Percentiles rank a stretch among this genome's conserved stretches.
Evolutionary conservation across 2,888 invertebrate species (phyloP).

Genomic region (Nymphalis urticae): DNA sequence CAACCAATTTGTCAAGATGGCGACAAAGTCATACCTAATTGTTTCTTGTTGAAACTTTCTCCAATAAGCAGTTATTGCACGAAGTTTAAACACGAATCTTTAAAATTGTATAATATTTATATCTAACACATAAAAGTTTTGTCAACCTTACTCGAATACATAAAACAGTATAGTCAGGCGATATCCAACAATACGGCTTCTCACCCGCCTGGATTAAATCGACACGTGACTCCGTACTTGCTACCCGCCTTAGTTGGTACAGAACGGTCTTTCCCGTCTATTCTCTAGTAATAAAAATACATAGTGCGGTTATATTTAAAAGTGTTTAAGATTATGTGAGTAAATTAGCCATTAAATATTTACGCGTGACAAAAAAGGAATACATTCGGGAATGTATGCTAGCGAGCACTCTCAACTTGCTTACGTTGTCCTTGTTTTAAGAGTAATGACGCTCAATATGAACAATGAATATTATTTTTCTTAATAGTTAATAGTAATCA

Average conservation of each 20-base stretch:
- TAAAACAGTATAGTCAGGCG: conserved; percentile 6
- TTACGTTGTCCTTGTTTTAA: too few relatives aligned
- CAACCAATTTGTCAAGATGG: background rate
- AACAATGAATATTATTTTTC: too few relatives aligned
- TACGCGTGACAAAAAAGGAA: too few relatives aligned
- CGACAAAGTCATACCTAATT: background rate
- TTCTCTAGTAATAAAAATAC: too few relatives aligned
- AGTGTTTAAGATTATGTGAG: background rate
- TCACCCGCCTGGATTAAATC: conserved; percentile 17
- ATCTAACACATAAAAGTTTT: conserved; percentile 6
- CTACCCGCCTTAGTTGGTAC: conserved; percentile 15
- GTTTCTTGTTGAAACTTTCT: conserved; percentile 1
- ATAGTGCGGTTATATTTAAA: background rate
- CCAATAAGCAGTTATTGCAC: background rate
- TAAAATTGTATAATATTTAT: conserved; percentile 1
- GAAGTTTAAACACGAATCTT: conserved; percentile 7
- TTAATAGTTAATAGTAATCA: too few relatives aligned
- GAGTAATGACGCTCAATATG: too few relatives aligned
- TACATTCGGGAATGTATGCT: too few relatives aligned
- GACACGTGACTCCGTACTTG: conserved; percentile 10
- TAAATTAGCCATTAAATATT: too few relatives aligned
- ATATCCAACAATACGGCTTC: conserved; percentile 21
- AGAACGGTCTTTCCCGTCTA: background rate
- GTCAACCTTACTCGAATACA: conserved; percentile 6
- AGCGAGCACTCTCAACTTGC: too few relatives aligned